These are phyloP conservation scores for Hetaerina americana DNA, from an alignment of 1,140 invertebrate genomes.

Conservation along the genomic window DNA sequence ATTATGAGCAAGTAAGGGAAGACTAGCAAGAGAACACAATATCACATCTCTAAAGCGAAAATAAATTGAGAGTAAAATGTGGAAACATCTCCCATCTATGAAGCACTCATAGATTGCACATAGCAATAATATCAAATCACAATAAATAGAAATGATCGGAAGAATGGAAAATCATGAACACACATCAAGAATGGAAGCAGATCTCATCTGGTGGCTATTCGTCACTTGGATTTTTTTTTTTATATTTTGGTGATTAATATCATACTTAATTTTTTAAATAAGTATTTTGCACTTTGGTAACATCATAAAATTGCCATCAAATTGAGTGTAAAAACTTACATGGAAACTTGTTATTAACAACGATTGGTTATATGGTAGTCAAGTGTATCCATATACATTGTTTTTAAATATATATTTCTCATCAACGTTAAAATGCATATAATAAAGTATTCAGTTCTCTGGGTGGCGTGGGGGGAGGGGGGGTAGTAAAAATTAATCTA, in stretches of 20 bases:
- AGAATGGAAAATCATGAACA: background rate
- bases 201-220: background rate
- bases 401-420: background rate
- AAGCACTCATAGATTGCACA: too few relatives aligned
- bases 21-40: background rate
- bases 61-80: too few relatives aligned
- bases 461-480: background rate
- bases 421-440: background rate
- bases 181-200: background rate
- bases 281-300: background rate
- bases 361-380: background rate
- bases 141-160: background rate
- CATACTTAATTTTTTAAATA: background rate
- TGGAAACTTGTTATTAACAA: background rate
- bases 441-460: background rate
- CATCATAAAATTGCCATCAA: background rate
- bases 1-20: too few relatives aligned
- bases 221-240: background rate
- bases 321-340: background rate
- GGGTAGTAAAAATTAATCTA: background rate
- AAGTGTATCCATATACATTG: background rate
- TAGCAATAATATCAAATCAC: too few relatives aligned
- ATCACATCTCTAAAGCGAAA: background rate
- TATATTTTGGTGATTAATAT: background rate
- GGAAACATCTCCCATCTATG: too few relatives aligned